Evolutionary conservation across 2,797 vertebrate genomes (phyloP).

Genomic region (Thunnus albacares): DNA sequence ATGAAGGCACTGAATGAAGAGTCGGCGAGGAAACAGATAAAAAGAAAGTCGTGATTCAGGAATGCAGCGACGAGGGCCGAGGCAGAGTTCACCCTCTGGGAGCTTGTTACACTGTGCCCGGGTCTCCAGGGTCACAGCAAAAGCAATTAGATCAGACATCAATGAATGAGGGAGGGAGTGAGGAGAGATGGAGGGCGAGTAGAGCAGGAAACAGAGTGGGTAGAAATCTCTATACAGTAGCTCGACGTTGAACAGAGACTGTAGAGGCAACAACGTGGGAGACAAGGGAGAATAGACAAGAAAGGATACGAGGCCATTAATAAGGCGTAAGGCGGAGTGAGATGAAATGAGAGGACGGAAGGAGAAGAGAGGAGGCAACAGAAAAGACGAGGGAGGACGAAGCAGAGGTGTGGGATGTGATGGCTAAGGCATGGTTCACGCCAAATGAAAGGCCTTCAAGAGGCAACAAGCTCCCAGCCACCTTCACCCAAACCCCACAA

Average conservation of each 20-base stretch:
- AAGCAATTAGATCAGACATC: constrained; percentile 91
- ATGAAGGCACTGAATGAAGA: constrained; percentile 83
- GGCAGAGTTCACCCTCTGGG: constrained; percentile 85
- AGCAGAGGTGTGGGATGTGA: constrained; percentile 33
- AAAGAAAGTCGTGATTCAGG: constrained; percentile 57
- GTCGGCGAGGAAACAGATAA: constrained; percentile 52
- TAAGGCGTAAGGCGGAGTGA: constrained; percentile 7
- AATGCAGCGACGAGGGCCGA: constrained; percentile 76
- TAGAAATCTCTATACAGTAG: constrained; percentile 52
- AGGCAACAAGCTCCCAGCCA: constrained; percentile 65
- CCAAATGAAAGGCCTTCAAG: constrained; percentile 67
- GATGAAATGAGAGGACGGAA: constrained; percentile 33
- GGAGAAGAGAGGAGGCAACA: constrained; percentile 11
- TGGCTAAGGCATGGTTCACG: constrained; percentile 23
- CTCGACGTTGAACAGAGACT: constrained; percentile 16
- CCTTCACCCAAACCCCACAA: constrained; percentile 49
- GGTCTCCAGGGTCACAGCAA: constrained; percentile 82
- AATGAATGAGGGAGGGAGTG: constrained; percentile 68
- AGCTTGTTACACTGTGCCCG: constrained; percentile 90
- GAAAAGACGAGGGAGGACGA: constrained; percentile 25
- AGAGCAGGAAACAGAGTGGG: constrained; percentile 52
- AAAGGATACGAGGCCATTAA: constrained; percentile 27
- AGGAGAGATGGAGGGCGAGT: constrained; percentile 51
- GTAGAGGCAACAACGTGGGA: constrained; percentile 24
- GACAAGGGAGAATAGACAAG: constrained; percentile 28